phyloP scores from a whole-genome alignment of 2,113 vertebrate genomes.

The Tenrec ecaudatus region DNA sequence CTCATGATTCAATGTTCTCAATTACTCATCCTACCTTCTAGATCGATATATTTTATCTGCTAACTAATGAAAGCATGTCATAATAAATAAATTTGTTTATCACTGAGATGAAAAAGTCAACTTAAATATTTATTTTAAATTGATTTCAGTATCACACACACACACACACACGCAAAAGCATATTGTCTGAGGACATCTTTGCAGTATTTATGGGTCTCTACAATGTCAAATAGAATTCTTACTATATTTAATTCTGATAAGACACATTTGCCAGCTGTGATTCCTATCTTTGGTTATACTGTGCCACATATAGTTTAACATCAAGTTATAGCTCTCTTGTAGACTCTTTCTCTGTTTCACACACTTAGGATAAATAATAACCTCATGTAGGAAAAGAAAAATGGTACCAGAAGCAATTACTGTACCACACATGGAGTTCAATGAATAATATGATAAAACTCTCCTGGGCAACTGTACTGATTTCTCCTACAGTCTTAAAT shows the following conservation, averaged over 20 bases:
- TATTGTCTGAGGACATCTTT: neutral
- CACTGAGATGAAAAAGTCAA: neutral
- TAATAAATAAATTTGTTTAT: conserved; percentile 39
- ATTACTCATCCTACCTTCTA: neutral
- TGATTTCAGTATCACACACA: conserved; percentile 1
- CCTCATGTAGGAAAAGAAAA: conserved; percentile 64
- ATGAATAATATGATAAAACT: conserved; percentile 79
- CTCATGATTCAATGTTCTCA: neutral
- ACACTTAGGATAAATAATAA: conserved; percentile 68
- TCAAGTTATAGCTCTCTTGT: conserved; percentile 44
- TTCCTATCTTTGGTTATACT: conserved; percentile 47
- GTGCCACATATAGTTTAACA: conserved; percentile 65
- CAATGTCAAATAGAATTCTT: conserved; percentile 57
- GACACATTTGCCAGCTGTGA: conserved; percentile 40
- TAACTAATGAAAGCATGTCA: conserved; percentile 19
- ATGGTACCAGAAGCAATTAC: conserved; percentile 74
- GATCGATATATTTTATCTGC: conserved; percentile 7
- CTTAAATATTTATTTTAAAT: conserved; percentile 24
- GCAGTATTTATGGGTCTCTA: conserved; percentile 52
- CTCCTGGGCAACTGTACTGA: conserved; percentile 65
- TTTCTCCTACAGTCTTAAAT: conserved; percentile 73
- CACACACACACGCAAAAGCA: neutral
- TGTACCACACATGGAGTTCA: conserved; percentile 62
- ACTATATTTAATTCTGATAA: conserved; percentile 68
- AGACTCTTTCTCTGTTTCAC: conserved; percentile 60